Evolutionary conservation across 2,113 vertebrate genomes (phyloP).

Genomic region (Protobothrops flavoviridis): DNA sequence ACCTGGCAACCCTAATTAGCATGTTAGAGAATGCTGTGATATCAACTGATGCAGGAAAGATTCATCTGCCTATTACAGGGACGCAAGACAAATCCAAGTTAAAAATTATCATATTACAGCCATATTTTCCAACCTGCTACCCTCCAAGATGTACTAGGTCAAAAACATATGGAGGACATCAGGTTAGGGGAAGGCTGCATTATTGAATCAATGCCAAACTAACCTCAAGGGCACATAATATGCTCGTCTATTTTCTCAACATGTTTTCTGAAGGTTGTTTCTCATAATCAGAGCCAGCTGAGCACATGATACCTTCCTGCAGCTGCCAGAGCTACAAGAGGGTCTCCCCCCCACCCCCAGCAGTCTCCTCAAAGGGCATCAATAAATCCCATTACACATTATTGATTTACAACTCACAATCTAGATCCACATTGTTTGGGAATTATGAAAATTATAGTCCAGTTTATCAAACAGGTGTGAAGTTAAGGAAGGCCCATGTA

Average conservation of each 20-base stretch:
- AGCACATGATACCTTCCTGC: not conserved
- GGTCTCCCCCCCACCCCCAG: not conserved
- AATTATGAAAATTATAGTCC: not conserved
- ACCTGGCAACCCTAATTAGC: too few relatives aligned
- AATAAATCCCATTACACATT: not conserved
- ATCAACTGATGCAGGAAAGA: not conserved
- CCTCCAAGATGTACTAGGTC: not conserved
- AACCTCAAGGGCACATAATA: not conserved
- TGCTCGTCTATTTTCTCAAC: not conserved
- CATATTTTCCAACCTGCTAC: not conserved
- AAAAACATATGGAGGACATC: not conserved
- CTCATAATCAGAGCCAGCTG: not conserved
- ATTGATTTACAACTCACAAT: not conserved
- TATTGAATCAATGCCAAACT: not conserved
- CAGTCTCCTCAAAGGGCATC: not conserved
- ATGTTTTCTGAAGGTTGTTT: constrained; percentile 6
- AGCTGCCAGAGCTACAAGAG: not conserved
- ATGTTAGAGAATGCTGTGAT: too few relatives aligned
- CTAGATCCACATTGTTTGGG: not conserved
- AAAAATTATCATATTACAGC: not conserved
- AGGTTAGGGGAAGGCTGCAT: not conserved
- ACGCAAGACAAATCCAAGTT: not conserved
- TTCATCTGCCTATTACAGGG: not conserved
- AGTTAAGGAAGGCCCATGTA: not conserved
- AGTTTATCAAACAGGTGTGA: not conserved